These are phyloP conservation scores for Cryptomyrus ogoouensis DNA, from an alignment of 2,113 vertebrate species.

Conservation along the genomic window DNA sequence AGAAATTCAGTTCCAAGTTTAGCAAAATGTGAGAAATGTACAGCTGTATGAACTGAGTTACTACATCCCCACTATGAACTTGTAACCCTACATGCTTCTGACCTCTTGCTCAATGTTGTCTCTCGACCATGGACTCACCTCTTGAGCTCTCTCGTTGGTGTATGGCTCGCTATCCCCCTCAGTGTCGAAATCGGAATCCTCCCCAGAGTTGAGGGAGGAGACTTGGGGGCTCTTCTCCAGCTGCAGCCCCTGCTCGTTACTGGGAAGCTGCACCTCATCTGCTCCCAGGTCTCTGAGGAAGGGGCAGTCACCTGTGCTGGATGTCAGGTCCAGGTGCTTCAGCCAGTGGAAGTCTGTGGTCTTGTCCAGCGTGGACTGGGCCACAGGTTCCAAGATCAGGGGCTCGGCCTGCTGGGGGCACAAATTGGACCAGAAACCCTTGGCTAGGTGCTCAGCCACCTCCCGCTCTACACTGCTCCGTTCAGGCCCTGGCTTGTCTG, in stretches of 20 bases:
- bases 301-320: slow-evolving; percentile 81
- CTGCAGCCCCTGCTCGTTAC: slow-evolving; percentile 56
- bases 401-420: slow-evolving; percentile 53
- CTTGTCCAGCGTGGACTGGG: slow-evolving; percentile 61
- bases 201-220: slow-evolving; percentile 76
- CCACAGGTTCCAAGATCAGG: slow-evolving; percentile 38
- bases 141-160: slow-evolving; percentile 75
- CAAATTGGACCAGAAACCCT: slow-evolving; percentile 86
- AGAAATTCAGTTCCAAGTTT: not conserved
- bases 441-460: slow-evolving; percentile 88
- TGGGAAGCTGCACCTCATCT: slow-evolving; percentile 57
- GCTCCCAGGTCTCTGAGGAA: slow-evolving; percentile 76
- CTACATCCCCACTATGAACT: not conserved
- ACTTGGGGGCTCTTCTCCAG: slow-evolving; percentile 73
- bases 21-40: not conserved
- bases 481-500: slow-evolving; percentile 45
- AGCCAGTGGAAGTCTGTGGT: slow-evolving; percentile 85
- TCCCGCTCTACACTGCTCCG: slow-evolving; percentile 87
- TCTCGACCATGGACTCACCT: slow-evolving; percentile 63
- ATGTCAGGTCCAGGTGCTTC: slow-evolving; percentile 70
- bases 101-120: not conserved
- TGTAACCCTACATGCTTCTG: not conserved
- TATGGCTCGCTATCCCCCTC: slow-evolving; percentile 82
- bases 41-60: not conserved
- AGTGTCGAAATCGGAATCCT: slow-evolving; percentile 80